Evolutionary conservation across 2,797 vertebrate species (phyloP).

Genomic region (Dicrostonyx torquatus): DNA sequence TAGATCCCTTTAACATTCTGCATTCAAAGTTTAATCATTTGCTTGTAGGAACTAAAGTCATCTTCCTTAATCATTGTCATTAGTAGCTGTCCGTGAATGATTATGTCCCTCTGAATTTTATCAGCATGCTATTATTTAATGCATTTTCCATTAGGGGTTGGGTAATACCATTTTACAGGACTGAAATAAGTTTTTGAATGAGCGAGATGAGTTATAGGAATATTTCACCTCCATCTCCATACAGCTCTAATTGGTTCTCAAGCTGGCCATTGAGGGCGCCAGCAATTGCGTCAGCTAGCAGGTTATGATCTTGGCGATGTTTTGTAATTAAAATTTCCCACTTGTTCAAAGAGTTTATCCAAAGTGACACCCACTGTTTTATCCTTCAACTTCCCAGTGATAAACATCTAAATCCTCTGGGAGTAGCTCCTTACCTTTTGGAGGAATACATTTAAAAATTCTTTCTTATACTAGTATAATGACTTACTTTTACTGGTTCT

Average conservation of each 20-base stretch:
- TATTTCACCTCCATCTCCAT: neutral
- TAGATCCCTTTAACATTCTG: slow-evolving; percentile 74
- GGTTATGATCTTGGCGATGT: neutral
- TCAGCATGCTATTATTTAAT: slow-evolving; percentile 69
- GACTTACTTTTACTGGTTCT: neutral
- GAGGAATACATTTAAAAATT: neutral
- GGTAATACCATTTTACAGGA: slow-evolving; percentile 41
- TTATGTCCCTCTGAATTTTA: slow-evolving; percentile 67
- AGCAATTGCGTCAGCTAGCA: neutral
- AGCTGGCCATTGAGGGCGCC: neutral
- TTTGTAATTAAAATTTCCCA: neutral
- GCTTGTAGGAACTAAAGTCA: slow-evolving; percentile 78
- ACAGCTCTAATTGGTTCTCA: neutral
- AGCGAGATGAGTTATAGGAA: neutral
- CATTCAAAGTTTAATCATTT: slow-evolving; percentile 77
- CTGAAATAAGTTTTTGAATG: slow-evolving; percentile 34
- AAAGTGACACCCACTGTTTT: neutral
- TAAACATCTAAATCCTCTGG: neutral
- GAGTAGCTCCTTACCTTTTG: neutral
- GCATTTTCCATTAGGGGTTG: slow-evolving; percentile 63
- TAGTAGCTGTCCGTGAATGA: slow-evolving; percentile 70
- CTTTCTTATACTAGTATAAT: neutral
- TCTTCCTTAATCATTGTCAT: slow-evolving; percentile 77
- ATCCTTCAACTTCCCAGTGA: neutral
- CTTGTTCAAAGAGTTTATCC: neutral